Base-by-base conservation (phyloP, 2,888 invertebrate genomes). In the Drosophila imparisetae region DNA sequence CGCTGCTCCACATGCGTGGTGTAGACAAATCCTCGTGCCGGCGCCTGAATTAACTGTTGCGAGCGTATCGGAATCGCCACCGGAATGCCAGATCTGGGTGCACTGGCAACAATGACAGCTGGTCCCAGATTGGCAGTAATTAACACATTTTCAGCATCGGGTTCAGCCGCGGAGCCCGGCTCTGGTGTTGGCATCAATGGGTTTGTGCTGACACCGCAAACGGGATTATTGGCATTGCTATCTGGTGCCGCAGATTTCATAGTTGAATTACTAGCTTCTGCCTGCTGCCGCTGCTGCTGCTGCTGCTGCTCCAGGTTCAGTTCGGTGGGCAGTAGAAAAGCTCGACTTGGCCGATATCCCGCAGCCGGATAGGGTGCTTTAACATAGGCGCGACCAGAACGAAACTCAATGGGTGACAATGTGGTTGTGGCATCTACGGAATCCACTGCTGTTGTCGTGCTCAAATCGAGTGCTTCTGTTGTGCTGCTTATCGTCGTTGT, bases 141-240 rank as follows among this genome's bases (percentile, higher is more conserved):
- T 21, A 84, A 65, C 11, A 91, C 91, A 58, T 80, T 81, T 29
- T 91, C 92, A 1, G 91, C 73, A 58, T 91, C 91, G 13, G 91
- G 92, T 34, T 92, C 85, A 45, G 78, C 80, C 38, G 80, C 76
- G 52, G 85, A 77, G 27, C 84, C 89, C 0, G 88, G 81, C 36
- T 84, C 78, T 0, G 92, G 92, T 7, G 85, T 90, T 45, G 92
- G 92, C 55, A 81, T 82, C 34, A 92, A 53, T 6, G 92, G 92
- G 71, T 91, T 79, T 5, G 87, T 90, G 69, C 90, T 91, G 6
- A 87, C 86, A 7, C 91, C 92, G 29, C 91, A 91, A 6, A 80
- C 75, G 0, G 91, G 92, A 82, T 91, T 83, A 34, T 88, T 81
- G 21, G 83, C 80, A 50, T 91, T 91, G 34, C 59, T 65, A 2